Conservation (phyloP, 2,113 vertebrate genomes). For the Thomomys bottae region DNA sequence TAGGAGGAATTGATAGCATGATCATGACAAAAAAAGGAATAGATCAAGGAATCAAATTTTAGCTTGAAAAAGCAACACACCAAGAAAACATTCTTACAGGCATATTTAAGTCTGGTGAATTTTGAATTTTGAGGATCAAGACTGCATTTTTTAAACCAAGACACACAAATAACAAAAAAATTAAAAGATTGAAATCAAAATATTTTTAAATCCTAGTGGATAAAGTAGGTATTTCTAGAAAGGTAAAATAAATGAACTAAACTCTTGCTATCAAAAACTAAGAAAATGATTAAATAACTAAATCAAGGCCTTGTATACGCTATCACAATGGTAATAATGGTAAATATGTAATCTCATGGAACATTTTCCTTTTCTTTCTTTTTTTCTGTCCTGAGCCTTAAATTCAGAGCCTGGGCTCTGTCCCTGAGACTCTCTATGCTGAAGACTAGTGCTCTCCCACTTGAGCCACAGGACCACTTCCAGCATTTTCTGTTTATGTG, state of each 20-base stretch:
- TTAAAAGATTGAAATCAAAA: neutral
- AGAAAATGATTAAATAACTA: constrained; percentile 28
- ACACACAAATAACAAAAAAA: constrained; percentile 16
- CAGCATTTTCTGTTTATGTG: too few relatives aligned
- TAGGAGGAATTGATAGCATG: constrained; percentile 12
- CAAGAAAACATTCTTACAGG: neutral
- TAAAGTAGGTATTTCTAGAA: constrained; percentile 12
- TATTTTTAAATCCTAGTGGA: constrained; percentile 12
- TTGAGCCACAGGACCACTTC: too few relatives aligned
- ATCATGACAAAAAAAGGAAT: neutral
- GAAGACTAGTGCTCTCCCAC: too few relatives aligned
- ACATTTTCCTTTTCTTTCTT: too few relatives aligned
- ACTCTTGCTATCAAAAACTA: constrained; percentile 38
- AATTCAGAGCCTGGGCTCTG: too few relatives aligned
- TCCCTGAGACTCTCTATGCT: too few relatives aligned
- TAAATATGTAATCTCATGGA: neutral
- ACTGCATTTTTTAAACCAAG: constrained; percentile 17
- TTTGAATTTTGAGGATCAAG: constrained; percentile 6
- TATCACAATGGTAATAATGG: constrained; percentile 28
- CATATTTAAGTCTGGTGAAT: neutral
- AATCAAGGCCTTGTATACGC: constrained; percentile 17
- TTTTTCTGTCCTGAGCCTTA: too few relatives aligned
- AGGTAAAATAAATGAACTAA: constrained; percentile 53
- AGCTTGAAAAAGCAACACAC: constrained; percentile 44
- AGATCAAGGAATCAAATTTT: constrained; percentile 16